Conservation (phyloP, 2,797 vertebrate species). For the Aphelocoma californica region DNA sequence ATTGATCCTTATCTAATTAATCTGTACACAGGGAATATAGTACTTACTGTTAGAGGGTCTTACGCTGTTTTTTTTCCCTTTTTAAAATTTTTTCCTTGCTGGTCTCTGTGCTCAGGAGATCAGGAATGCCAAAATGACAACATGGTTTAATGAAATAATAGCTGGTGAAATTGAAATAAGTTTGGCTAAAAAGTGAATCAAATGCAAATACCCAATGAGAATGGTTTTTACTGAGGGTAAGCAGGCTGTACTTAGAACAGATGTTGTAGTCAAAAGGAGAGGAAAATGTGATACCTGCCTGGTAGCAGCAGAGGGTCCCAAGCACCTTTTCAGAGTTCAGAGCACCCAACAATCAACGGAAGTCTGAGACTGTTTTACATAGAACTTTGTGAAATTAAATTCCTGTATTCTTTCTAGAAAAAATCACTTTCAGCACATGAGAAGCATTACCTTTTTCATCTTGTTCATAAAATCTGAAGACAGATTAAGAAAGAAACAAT, state of each 20-base stretch:
- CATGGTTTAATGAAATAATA: constrained; percentile 59
- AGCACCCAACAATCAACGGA: background rate
- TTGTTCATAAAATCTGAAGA: background rate
- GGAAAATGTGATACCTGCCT: constrained; percentile 70
- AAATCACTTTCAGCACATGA: background rate
- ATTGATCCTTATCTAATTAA: constrained; percentile 57
- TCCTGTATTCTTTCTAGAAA: background rate
- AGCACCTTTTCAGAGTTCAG: constrained; percentile 47
- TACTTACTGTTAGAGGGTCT: constrained; percentile 39
- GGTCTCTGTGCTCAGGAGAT: constrained; percentile 13
- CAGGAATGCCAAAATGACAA: constrained; percentile 32
- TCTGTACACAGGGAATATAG: constrained; percentile 39
- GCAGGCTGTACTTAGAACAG: constrained; percentile 61
- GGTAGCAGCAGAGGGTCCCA: constrained; percentile 68
- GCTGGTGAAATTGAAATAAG: constrained; percentile 55
- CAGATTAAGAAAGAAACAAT: background rate
- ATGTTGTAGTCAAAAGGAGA: constrained; percentile 66
- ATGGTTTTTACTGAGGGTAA: constrained; percentile 60
- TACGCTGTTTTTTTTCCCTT: background rate
- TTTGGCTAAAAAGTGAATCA: constrained; percentile 54
- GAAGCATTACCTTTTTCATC: background rate
- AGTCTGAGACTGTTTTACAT: background rate
- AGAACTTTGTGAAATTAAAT: background rate
- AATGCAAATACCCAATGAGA: constrained; percentile 58
- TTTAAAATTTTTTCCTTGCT: background rate